Evolutionary conservation across 2,888 invertebrate species (phyloP).

Genomic region (Cylindroiulus punctatus): DNA sequence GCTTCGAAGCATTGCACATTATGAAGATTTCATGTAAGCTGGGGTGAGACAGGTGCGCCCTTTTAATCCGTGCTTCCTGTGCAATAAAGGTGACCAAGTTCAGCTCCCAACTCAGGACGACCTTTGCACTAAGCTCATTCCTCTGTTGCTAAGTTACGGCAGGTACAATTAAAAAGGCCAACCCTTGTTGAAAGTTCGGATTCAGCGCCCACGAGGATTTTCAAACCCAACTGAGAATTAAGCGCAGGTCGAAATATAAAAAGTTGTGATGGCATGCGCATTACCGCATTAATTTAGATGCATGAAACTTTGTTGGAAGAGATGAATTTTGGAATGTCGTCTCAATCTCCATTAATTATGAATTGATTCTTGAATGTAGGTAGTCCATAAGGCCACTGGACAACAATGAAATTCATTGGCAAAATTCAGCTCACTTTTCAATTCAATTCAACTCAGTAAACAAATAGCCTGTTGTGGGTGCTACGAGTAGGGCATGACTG

Average conservation of each 20-base stretch:
- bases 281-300: background rate
- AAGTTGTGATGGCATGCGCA: background rate
- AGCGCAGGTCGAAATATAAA: background rate
- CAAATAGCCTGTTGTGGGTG: no score
- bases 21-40: slow-evolving; percentile 3
- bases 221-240: slow-evolving; percentile 14
- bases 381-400: no score
- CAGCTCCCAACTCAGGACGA: background rate
- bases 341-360: no score
- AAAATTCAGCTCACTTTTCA: no score
- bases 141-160: background rate
- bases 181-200: background rate
- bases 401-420: no score
- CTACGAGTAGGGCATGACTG: background rate
- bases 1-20: background rate
- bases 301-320: background rate
- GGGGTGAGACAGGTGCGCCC: background rate
- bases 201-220: background rate
- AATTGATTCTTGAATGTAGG: no score
- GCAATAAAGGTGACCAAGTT: slow-evolving; percentile 34
- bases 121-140: slow-evolving; percentile 34
- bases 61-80: slow-evolving; percentile 19
- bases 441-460: no score
- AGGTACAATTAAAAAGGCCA: slow-evolving; percentile 38
- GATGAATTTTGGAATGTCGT: background rate